These are phyloP conservation scores for Papilio helenus DNA, from an alignment of 1,140 invertebrate species.

Conservation along the genomic window DNA sequence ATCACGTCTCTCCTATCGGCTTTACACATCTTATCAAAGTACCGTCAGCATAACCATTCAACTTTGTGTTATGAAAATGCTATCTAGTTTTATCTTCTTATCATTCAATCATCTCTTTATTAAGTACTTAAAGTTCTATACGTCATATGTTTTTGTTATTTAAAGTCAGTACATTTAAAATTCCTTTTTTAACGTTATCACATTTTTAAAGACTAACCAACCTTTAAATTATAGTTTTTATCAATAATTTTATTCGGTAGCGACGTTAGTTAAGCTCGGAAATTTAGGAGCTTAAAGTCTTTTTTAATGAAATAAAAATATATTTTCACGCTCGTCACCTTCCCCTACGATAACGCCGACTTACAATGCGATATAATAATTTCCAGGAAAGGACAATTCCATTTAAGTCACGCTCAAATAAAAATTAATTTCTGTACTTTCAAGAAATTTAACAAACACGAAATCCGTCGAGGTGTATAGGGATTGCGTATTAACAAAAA, in stretches of 20 bases:
- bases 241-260: constrained; percentile 37
- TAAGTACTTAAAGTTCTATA: too few species aligned
- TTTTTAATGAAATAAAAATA: constrained; percentile 38
- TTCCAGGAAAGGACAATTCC: constrained; percentile 13
- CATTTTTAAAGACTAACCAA: constrained; percentile 5
- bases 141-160: too few species aligned
- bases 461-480: not conserved
- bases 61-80: not conserved
- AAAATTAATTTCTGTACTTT: constrained; percentile 26
- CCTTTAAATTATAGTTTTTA: not conserved
- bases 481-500: constrained; percentile 56
- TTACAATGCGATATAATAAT: constrained; percentile 38
- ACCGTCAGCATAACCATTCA: not conserved
- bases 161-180: not conserved
- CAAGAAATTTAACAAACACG: constrained; percentile 10
- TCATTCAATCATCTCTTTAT: too few species aligned
- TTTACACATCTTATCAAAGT: constrained; percentile 29
- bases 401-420: constrained; percentile 32
- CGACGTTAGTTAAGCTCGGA: constrained; percentile 17
- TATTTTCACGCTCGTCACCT: constrained; percentile 39
- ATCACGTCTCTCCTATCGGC: constrained; percentile 39
- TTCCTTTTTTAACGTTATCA: constrained; percentile 23
- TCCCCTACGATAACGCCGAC: constrained; percentile 28
- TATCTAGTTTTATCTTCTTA: not conserved
- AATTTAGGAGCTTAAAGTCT: constrained; percentile 36